Evolutionary conservation across 2,888 invertebrate genomes (phyloP).

Genomic region (Hyposoter didymator): DNA sequence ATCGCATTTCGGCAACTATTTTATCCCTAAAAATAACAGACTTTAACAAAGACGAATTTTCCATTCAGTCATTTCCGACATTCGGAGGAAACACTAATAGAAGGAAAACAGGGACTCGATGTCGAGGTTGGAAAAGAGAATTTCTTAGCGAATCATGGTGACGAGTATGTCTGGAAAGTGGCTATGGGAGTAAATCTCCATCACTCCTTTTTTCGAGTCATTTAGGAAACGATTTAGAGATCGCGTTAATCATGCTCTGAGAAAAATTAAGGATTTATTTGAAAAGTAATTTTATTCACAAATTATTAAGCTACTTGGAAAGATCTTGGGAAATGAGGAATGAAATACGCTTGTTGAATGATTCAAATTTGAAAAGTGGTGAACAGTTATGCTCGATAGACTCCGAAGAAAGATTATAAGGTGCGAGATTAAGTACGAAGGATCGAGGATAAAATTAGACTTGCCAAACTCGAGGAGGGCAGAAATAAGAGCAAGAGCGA

Average conservation of each 20-base stretch:
- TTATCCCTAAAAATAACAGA: not conserved
- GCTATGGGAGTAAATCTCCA: too few relatives aligned
- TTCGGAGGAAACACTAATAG: not conserved
- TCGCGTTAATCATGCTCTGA: not conserved
- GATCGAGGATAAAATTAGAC: constrained; percentile 8
- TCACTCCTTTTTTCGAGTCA: not conserved
- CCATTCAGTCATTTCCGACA: not conserved
- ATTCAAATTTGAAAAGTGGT: not conserved
- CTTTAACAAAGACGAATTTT: not conserved
- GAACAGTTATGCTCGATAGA: not conserved
- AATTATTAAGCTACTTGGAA: not conserved
- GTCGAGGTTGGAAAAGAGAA: not conserved
- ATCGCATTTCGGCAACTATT: not conserved
- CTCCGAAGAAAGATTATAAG: not conserved
- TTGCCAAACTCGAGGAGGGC: constrained; percentile 7
- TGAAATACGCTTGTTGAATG: not conserved
- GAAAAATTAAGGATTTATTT: not conserved
- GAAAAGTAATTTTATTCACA: not conserved
- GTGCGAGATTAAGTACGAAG: not conserved
- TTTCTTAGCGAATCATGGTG: not conserved
- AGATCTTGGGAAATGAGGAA: not conserved
- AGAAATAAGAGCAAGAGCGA: not conserved
- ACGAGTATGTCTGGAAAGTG: not conserved
- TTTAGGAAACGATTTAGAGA: not conserved
- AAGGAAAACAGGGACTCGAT: not conserved